Evolutionary conservation across 2,113 vertebrate genomes (phyloP).

Genomic region (Eubucco bourcierii): DNA sequence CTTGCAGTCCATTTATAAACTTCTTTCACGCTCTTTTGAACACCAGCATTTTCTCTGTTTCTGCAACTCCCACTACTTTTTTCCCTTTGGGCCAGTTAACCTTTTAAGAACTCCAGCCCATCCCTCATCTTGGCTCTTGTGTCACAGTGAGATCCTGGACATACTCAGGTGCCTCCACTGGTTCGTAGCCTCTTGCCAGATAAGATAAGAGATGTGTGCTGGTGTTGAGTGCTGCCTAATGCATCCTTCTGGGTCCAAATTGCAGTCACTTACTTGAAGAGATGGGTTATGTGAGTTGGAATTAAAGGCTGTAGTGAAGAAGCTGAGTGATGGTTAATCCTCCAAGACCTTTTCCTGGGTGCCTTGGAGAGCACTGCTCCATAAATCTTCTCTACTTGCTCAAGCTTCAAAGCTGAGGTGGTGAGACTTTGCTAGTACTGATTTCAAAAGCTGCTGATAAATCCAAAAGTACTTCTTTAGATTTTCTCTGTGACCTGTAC

Average conservation of each 20-base stretch:
- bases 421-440: neutral
- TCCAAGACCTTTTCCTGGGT: neutral
- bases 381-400: neutral
- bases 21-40: neutral
- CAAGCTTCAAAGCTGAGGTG: neutral
- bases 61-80: neutral
- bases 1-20: neutral
- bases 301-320: neutral
- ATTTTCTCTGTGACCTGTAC: neutral
- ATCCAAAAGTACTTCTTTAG: neutral
- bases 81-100: neutral
- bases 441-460: neutral
- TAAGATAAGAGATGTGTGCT: fast-evolving
- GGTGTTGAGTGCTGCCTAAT: neutral
- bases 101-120: neutral
- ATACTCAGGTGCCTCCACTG: fast-evolving
- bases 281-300: neutral
- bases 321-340: neutral
- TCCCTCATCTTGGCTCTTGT: neutral
- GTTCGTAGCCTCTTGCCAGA: neutral
- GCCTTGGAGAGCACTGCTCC: neutral
- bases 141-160: neutral
- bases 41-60: neutral
- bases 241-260: neutral
- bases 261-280: neutral